phyloP scores from a whole-genome alignment of 2,113 vertebrate genomes.

The Ictalurus furcatus region DNA sequence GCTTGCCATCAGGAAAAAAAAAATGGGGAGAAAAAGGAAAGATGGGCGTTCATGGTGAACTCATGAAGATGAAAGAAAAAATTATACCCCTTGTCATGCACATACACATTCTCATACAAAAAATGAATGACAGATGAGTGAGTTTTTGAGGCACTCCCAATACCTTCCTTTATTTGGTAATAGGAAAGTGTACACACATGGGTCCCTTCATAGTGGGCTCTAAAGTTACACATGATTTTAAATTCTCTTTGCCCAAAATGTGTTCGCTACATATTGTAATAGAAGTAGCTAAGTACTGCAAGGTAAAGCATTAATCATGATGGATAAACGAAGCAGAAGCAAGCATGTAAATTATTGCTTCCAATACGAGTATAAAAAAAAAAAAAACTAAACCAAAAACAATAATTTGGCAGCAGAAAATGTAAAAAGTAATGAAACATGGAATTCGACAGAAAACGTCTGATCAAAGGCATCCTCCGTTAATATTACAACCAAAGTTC shows the following conservation, averaged over 20 bases:
- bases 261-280: conserved; percentile 70
- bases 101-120: conserved; percentile 19
- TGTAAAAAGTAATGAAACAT: not conserved
- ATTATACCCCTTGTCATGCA: not conserved
- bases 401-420: not conserved
- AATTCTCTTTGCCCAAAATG: conserved; percentile 64
- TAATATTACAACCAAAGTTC: not conserved
- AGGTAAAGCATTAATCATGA: conserved; percentile 69
- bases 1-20: not conserved
- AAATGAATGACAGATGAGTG: conserved; percentile 62
- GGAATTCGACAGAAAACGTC: not conserved
- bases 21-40: not conserved
- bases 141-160: conserved; percentile 88
- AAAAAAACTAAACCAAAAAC: not conserved
- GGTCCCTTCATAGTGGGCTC: conserved; percentile 81
- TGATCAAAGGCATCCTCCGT: conserved; percentile 28
- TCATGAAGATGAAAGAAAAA: not conserved
- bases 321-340: conserved; percentile 52
- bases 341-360: conserved; percentile 45
- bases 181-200: conserved; percentile 89
- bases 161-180: conserved; percentile 90
- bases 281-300: conserved; percentile 65
- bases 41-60: not conserved
- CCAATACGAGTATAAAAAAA: conserved; percentile 35
- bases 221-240: conserved; percentile 74